These are phyloP conservation scores for Tribolium freemani DNA, from an alignment of 2,888 invertebrate genomes.

Conservation along the genomic window DNA sequence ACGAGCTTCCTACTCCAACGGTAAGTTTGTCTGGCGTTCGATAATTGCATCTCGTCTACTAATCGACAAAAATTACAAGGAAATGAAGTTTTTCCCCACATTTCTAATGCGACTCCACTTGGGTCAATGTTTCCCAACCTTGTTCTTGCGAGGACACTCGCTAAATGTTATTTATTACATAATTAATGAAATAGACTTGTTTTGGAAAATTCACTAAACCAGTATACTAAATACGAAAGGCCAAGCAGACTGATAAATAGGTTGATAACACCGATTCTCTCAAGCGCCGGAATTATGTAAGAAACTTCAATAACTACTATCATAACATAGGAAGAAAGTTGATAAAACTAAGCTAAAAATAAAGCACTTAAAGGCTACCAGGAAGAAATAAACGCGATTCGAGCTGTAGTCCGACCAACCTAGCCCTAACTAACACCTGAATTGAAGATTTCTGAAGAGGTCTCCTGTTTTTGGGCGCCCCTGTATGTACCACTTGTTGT, in stretches of 20 bases:
- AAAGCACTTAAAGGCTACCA: not conserved
- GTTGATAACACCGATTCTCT: not conserved
- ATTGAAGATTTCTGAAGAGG: no score
- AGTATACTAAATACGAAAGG: slow-evolving; percentile 12
- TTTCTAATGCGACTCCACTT: slow-evolving; percentile 12
- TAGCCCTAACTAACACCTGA: no score
- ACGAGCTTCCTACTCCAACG: slow-evolving; percentile 22
- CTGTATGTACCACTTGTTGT: not conserved
- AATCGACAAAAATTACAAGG: slow-evolving; percentile 8
- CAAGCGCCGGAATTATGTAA: not conserved
- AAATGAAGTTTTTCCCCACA: slow-evolving; percentile 17
- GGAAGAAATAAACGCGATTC: not conserved
- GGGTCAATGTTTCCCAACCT: slow-evolving; percentile 33
- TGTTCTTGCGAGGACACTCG: slow-evolving; percentile 31
- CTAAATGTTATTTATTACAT: slow-evolving; percentile 22
- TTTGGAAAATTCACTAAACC: slow-evolving; percentile 18
- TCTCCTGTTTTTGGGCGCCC: not conserved
- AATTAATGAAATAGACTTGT: slow-evolving; percentile 28
- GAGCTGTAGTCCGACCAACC: no score
- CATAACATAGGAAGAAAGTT: not conserved
- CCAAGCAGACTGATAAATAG: slow-evolving; percentile 15
- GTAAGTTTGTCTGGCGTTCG: slow-evolving; percentile 2
- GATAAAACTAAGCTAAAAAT: not conserved
- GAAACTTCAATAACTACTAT: not conserved
- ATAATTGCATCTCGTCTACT: slow-evolving; percentile 13